These are phyloP conservation scores for Loripinus fragilis DNA, from an alignment of 2,888 invertebrate genomes.

Conservation along the genomic window DNA sequence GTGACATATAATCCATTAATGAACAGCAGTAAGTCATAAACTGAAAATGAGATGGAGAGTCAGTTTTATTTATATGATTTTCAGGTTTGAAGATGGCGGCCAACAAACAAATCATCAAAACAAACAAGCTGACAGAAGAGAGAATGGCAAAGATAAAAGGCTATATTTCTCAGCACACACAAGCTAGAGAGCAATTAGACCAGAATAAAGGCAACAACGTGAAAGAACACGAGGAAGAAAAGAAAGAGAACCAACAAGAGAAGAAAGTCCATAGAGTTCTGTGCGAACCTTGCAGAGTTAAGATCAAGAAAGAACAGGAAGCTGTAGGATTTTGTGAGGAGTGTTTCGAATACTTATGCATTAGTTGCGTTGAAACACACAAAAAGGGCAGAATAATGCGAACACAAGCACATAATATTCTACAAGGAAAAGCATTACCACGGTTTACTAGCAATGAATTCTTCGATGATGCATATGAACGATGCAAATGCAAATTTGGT, in stretches of 20 bases:
- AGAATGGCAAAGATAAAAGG: conserved; percentile 7
- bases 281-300: conserved; percentile 6
- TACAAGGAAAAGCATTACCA: conserved; percentile 8
- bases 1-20: too few species aligned
- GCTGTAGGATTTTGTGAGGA: conserved; percentile 2
- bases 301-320: background rate
- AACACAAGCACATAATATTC: background rate
- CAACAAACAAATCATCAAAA: conserved; percentile 5
- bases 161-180: background rate
- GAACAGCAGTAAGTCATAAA: too few species aligned
- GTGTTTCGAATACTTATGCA: background rate
- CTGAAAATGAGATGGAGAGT: too few species aligned
- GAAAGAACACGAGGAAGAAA: background rate
- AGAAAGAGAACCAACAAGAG: background rate
- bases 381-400: conserved; percentile 1
- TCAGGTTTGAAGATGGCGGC: background rate
- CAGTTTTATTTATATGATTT: too few species aligned
- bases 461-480: background rate
- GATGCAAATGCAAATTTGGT: background rate
- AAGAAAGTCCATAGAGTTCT: background rate
- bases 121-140: conserved; percentile 11
- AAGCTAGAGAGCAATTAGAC: background rate
- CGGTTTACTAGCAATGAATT: background rate
- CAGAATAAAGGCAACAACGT: background rate
- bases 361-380: background rate